A percentile compares a stretch with the other conserved stretches of the same genome.
Conservation (phyloP, 2,888 invertebrate genomes). For the Syrista parreyssii region DNA sequence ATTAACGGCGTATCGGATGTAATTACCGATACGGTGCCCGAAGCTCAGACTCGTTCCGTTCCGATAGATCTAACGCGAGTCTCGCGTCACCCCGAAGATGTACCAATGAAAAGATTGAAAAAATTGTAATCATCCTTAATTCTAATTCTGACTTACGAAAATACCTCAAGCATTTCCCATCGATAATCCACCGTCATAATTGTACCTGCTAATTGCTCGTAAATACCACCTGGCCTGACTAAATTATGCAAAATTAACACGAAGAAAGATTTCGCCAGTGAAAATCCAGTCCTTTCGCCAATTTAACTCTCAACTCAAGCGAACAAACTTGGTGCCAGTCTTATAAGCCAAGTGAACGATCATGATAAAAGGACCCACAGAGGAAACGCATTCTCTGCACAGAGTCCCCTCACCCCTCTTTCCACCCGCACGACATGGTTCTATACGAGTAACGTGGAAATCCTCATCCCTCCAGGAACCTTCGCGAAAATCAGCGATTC, state of each 20-base stretch:
- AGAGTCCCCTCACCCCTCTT: neutral
- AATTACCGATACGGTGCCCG: slow-evolving; percentile 33
- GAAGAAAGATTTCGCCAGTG: neutral
- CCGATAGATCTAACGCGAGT: neutral
- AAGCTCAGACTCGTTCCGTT: slow-evolving; percentile 29
- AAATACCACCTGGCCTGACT: neutral
- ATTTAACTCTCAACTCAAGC: neutral
- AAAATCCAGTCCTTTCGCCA: neutral
- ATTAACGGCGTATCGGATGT: slow-evolving; percentile 39
- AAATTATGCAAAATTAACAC: neutral
- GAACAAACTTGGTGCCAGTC: neutral
- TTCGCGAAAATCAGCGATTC: neutral
- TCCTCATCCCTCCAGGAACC: neutral
- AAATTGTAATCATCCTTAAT: neutral
- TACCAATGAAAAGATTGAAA: neutral
- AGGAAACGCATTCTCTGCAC: neutral
- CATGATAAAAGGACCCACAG: neutral
- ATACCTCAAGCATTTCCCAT: neutral
- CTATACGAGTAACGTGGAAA: neutral
- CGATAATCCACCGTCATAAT: neutral
- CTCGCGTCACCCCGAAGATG: neutral
- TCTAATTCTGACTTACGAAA: neutral
- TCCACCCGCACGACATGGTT: neutral
- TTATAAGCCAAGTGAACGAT: neutral
- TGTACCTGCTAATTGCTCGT: slow-evolving; percentile 1